Percentiles rank a stretch among this genome's conserved stretches.
Evolutionary conservation across 2,797 vertebrate genomes (phyloP).

Genomic region (Gephyroberyx darwinii): DNA sequence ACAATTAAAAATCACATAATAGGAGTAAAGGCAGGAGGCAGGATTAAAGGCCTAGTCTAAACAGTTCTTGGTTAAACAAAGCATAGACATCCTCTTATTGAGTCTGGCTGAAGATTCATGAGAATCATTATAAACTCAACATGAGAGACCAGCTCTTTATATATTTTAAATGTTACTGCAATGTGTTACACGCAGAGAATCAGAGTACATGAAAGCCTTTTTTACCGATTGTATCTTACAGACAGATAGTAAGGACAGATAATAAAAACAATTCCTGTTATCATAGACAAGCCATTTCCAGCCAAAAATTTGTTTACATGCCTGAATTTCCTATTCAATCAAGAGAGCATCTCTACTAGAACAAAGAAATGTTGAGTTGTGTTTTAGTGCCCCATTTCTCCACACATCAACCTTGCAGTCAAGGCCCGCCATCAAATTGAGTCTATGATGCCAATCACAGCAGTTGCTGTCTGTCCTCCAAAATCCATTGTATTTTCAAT

Average conservation of each 20-base stretch:
- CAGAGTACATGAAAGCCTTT: too few relatives aligned
- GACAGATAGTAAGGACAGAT: neutral
- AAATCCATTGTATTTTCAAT: conserved; percentile 77
- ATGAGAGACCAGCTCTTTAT: neutral
- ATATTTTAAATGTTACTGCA: neutral
- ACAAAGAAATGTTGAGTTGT: neutral
- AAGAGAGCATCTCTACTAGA: neutral
- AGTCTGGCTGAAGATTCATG: too few relatives aligned
- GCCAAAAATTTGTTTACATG: conserved; percentile 3
- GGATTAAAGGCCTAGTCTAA: neutral
- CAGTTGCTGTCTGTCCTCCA: conserved; percentile 46
- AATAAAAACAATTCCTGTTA: neutral
- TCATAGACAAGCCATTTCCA: neutral
- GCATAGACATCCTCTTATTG: too few relatives aligned
- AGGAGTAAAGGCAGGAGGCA: too few relatives aligned
- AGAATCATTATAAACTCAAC: neutral
- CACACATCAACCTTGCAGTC: conserved; percentile 18
- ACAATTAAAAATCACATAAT: too few relatives aligned
- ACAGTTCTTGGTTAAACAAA: neutral
- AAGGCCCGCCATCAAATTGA: conserved; percentile 33
- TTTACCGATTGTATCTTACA: neutral
- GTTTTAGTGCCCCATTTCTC: conserved; percentile 25
- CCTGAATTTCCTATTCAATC: neutral
- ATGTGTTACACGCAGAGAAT: neutral
- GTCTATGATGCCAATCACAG: conserved; percentile 39